Evolutionary conservation across 2,113 vertebrate species (phyloP), one percentile per base, ranked within the genome.

Genomic region (Amazona vittata): DNA sequence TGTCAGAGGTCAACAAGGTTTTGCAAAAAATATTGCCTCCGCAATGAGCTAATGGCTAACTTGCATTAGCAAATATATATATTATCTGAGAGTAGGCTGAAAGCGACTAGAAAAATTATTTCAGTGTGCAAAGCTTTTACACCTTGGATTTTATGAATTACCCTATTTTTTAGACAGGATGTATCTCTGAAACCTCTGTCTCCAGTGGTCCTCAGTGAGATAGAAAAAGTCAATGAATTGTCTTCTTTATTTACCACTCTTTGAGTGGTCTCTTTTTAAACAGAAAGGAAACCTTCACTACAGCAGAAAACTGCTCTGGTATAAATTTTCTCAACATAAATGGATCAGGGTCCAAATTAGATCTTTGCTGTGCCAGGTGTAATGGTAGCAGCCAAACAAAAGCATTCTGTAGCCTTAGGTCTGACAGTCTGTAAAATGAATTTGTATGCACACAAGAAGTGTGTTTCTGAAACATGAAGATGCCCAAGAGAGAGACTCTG

Each of bases 361-460:
- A 69, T 93, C 89, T 92, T 94, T 65, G 71, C 35, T 65, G 47
- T 93, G 90, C 93, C 94, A 93, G 57, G 57, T 92, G 62, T 37
- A 88, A 75, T 79, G 73, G 69, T 68, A 90, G n/a, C 64, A 90
- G 50, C 64, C 50, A 89, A 94, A 89, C 46, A 92, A 92, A 90
- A 90, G 22, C 74, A 81, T 44, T 41, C 11, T 33, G 53, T 82
- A 90, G 76, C 94, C 95, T 93, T 90, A 92, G 90, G 86, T 83
- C 70, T 95, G 83, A 86, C 77, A 89, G 92, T 64, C 60, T 86
- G 76, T 82, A 95, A 93, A 96, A 94, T 10, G 44, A 92, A 96
- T 95, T 96, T 93, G 55, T 93, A 95, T 96, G 90, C 90, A 84
- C 74, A 71, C 39, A 75, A 82, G 79, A 91, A 89, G 8, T 86